Conservation (phyloP, 2,113 vertebrate species). For the Coryphaenoides rupestris region DNA sequence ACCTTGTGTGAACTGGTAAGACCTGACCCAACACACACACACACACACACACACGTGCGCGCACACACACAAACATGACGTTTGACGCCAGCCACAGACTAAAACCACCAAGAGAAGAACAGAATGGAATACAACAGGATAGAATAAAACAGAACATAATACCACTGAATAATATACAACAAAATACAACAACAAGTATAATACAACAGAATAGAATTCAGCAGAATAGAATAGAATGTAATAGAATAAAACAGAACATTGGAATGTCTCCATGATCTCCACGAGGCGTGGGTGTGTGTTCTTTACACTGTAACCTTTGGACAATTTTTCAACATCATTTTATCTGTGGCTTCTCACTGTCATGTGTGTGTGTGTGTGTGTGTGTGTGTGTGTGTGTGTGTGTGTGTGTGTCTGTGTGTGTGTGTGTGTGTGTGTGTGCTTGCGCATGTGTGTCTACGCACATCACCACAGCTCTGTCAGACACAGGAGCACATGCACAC, state of each 20-base stretch:
- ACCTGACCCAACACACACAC: too few species aligned
- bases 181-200: too few species aligned
- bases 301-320: conserved; percentile 44
- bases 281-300: not conserved
- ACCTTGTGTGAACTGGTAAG: too few species aligned
- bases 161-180: too few species aligned
- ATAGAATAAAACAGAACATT: not conserved
- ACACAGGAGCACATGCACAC: conserved; percentile 21
- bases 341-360: conserved; percentile 38
- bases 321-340: conserved; percentile 33
- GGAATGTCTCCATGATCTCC: not conserved
- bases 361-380: not conserved
- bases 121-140: not conserved
- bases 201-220: not conserved
- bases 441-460: too few species aligned
- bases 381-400: too few species aligned
- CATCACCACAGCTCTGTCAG: too few species aligned
- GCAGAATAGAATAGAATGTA: not conserved
- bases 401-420: too few species aligned
- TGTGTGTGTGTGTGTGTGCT: too few species aligned
- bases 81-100: not conserved
- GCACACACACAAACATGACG: not conserved
- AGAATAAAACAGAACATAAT: not conserved
- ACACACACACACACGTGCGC: not conserved
- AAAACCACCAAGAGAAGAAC: not conserved